Evolutionary conservation across 2,797 vertebrate species (phyloP), one percentile per base, ranked within the genome.

Genomic region (Sebastes trivittatus): DNA sequence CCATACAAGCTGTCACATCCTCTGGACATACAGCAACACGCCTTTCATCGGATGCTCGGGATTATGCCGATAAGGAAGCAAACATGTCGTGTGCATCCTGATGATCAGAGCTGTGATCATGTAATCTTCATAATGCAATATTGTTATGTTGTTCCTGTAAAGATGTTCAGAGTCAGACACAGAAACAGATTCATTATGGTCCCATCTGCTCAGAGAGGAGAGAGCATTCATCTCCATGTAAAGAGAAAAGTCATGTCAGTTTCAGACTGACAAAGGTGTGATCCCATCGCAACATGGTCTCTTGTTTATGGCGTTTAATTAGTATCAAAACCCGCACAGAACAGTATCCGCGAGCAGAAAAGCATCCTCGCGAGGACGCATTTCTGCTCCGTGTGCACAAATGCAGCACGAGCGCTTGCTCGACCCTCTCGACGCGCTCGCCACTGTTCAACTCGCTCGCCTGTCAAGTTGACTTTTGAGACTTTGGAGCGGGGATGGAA

Each of bases 1-100:
- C 54, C 55, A 72, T 58, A 67, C 60, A 52, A 58, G 67, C 77
- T 77, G 83, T 83, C 76, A 75, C 86, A 75, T 87, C 71, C 65
- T 63, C 63, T 72, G 81, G 80, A 81, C 29, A 85, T 75, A 84
- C 67, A 42, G 71, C 75, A 75, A 59, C 61, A 63, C 27, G 68
- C 18, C 27, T 64, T 65, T 74, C 8, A 52, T 34, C 36, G 29
- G 13, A 22, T 20, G 2, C 38, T 68, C 25, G 20, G 49, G 20
- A 65, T 76, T 13, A n/a, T 25, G 29, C 14, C 14, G 4, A 61
- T 16, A 30, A 61, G 30, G 25, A 85, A 49, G 64, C 62, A 72
- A 71, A 83, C 46, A 56, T 62, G 69, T 75, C 14, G 63, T 27
- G 42, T 36, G n/a, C 36, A 70, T 86, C 67, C 79, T 78, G 72